Evolutionary conservation across 2,113 vertebrate species (phyloP).

Genomic region (Herpailurus yagouaroundi): DNA sequence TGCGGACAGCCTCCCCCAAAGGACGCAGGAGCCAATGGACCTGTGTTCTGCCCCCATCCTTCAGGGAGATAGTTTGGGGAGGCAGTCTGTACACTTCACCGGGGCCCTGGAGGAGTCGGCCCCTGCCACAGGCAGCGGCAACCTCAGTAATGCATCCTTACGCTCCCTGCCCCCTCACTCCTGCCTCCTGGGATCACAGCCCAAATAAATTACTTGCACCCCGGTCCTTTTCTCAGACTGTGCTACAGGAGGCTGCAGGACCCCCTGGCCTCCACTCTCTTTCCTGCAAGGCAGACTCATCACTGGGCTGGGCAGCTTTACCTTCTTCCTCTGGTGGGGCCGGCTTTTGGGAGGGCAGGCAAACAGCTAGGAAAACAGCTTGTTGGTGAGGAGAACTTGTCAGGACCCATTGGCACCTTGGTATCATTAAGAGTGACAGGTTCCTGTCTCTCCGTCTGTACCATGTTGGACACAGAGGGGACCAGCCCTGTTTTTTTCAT

Average conservation of each 20-base stretch:
- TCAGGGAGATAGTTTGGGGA: fast-evolving
- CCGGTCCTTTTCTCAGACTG: not conserved
- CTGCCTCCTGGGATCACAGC: not conserved
- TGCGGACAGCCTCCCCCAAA: not conserved
- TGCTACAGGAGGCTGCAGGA: not conserved
- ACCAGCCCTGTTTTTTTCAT: not conserved
- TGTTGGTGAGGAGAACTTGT: not conserved
- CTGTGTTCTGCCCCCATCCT: not conserved
- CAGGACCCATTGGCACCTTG: not conserved
- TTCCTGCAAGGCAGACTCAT: not conserved
- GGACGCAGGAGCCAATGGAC: not conserved
- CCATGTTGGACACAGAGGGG: not conserved
- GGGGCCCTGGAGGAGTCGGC: not conserved
- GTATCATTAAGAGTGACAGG: not conserved
- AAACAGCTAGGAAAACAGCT: not conserved
- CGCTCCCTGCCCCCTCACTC: not conserved
- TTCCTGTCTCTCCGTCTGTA: not conserved
- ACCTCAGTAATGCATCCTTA: not conserved
- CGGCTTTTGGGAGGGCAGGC: not conserved
- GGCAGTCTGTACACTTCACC: not conserved
- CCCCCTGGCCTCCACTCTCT: not conserved
- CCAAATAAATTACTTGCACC: not conserved
- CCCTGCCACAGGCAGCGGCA: not conserved
- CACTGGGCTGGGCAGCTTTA: not conserved
- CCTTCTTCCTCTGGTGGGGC: not conserved